These are phyloP conservation scores for Dryobotodes eremita DNA, from an alignment of 2,888 invertebrate genomes.

Conservation along the genomic window DNA sequence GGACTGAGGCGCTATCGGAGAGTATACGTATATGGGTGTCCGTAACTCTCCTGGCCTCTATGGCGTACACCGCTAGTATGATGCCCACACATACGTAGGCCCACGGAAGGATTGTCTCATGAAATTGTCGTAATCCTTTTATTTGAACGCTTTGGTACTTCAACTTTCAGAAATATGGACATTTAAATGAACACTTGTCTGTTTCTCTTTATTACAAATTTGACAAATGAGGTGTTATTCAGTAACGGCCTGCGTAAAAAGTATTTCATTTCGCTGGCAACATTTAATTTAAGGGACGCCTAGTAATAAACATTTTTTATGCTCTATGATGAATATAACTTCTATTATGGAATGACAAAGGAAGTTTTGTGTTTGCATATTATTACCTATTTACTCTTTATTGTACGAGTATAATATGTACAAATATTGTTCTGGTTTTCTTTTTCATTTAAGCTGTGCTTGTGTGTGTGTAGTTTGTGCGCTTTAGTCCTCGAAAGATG, in stretches of 20 bases:
- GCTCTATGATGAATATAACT: conserved; percentile 41
- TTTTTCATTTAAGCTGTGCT: conserved; percentile 2
- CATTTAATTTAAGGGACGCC: conserved; percentile 54
- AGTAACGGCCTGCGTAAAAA: conserved; percentile 42
- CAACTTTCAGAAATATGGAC: conserved; percentile 38
- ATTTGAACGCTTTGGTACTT: conserved; percentile 8
- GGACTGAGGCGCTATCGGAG: no score
- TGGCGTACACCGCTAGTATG: no score
- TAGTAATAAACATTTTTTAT: conserved; percentile 57
- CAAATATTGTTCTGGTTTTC: conserved; percentile 4
- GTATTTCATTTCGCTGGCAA: conserved; percentile 53
- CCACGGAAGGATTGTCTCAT: conserved; percentile 15
- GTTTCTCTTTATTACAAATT: conserved; percentile 53
- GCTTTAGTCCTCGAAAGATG: not conserved
- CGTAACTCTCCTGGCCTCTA: no score
- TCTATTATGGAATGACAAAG: conserved; percentile 53
- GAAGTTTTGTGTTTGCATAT: conserved; percentile 41
- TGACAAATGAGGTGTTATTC: conserved; percentile 60
- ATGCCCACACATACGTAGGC: not conserved
- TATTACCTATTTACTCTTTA: conserved; percentile 45
- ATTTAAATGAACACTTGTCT: conserved; percentile 53
- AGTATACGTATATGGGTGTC: no score
- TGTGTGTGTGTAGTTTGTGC: not conserved
- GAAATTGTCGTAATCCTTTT: conserved; percentile 40
- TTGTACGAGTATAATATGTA: conserved; percentile 4